phyloP scores from a whole-genome alignment of 2,888 invertebrate genomes.

The Sylvicola fuscatus region DNA sequence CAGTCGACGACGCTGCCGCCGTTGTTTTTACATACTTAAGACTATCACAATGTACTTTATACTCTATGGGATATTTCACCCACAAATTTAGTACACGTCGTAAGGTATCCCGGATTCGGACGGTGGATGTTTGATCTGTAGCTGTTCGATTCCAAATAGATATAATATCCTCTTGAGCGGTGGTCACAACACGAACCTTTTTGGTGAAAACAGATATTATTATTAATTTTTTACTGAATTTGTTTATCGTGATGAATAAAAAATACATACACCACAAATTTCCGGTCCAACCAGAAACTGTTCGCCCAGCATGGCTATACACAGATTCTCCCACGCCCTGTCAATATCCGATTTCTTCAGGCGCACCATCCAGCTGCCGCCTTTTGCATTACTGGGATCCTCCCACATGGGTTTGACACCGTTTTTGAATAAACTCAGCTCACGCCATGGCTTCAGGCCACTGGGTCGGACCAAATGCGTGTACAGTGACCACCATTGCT shows the following conservation, averaged over 20 bases:
- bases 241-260: too few relatives aligned
- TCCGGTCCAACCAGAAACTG: conserved; percentile 98
- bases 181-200: too few relatives aligned
- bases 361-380: conserved; percentile 96
- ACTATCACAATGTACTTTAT: conserved; percentile 67
- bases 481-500: conserved; percentile 96
- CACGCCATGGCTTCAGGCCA: conserved; percentile 76
- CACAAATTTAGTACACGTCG: conserved; percentile 90
- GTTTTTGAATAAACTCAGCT: conserved; percentile 90
- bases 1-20: too few relatives aligned
- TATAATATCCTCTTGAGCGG: conserved; percentile 45
- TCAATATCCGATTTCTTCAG: conserved; percentile 87
- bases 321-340: conserved; percentile 95
- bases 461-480: conserved; percentile 77
- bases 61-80: conserved; percentile 81
- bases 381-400: conserved; percentile 86
- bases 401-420: conserved; percentile 99
- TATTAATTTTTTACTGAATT: too few relatives aligned
- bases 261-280: conserved; percentile 68
- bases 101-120: conserved; percentile 84
- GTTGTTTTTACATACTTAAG: conserved; percentile 37
- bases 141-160: conserved; percentile 96
- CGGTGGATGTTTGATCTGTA: conserved; percentile 68
- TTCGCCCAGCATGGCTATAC: conserved; percentile 95
- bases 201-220: too few relatives aligned